Conservation (phyloP, 2,113 vertebrate species). For the crab-eating macaque (Macaca fascicularis) region DNA sequence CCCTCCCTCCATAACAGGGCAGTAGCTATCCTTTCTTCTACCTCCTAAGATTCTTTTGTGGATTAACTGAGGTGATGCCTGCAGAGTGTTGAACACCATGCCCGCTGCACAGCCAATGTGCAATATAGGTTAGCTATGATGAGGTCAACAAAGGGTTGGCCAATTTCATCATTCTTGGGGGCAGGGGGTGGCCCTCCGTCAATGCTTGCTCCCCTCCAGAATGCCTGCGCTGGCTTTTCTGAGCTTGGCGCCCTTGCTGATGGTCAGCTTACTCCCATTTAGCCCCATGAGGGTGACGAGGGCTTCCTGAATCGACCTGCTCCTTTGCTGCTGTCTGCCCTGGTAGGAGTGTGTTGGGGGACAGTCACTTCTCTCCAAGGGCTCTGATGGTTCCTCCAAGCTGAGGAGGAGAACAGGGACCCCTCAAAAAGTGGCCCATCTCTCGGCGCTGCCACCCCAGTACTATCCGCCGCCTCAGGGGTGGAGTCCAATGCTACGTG, state of each 20-base stretch:
- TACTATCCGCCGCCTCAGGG: too few species aligned
- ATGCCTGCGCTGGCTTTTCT: fast-evolving
- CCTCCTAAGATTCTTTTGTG: too few species aligned
- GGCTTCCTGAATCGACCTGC: too few species aligned
- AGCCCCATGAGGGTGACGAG: fast-evolving
- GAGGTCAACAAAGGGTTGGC: background rate
- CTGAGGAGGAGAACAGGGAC: background rate
- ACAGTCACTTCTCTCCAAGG: background rate
- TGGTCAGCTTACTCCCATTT: fast-evolving
- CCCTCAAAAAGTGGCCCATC: background rate
- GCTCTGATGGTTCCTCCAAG: background rate
- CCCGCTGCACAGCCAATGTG: fast-evolving
- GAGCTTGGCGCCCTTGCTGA: fast-evolving
- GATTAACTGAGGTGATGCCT: fast-evolving
- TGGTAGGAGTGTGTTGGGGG: background rate
- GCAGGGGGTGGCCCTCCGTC: fast-evolving
- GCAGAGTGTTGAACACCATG: fast-evolving
- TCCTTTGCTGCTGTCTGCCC: background rate
- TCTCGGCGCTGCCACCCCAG: fast-evolving
- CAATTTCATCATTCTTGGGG: fast-evolving
- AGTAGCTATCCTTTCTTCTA: fast-evolving
- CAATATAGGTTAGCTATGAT: fast-evolving
- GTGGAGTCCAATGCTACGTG: fast-evolving
- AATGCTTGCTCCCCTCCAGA: background rate
- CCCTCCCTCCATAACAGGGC: background rate